Evolutionary conservation across 2,797 vertebrate species (phyloP), one percentile per base, ranked within the genome.

Genomic region (Falco novaeseelandiae): DNA sequence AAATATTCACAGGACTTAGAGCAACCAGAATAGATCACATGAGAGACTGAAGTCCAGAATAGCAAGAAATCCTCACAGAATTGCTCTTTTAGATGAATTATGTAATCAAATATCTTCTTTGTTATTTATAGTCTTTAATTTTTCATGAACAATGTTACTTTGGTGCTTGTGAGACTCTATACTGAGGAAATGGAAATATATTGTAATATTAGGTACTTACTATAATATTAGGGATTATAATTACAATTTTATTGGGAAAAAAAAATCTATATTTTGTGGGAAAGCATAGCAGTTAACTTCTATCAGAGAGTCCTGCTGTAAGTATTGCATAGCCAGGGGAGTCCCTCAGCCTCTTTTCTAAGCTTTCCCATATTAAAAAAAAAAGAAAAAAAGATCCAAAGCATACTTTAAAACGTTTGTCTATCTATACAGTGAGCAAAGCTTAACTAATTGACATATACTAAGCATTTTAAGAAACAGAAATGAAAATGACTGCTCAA

Each of bases 41-140:
- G 62, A 94, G 69, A 81, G 34, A 65, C 22, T 78, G 36, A 89
- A 79, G 46, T 67, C 76, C 78, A 91, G 70, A 96, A 93, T 25
- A 90, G 70, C 29, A 88, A 86, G 87, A 93, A 96, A 88, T 71
- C 72, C 65, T 90, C 70, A 52, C n/a, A 89, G 82, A 91, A 81
- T 71, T 92, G 12, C 17, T 91, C 55, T 81, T 66, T 95, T 79
- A 83, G 51, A 62, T 81, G 58, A 85, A 76, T 69, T 87, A 83
- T 12, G 0, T 71, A 89, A 96, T 58, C 40, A 97, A 94, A 80
- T 49, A 65, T 30, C 46, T 57, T 76, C 73, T 76, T 87, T 81
- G 71, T 71, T 89, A 94, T 91, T 95, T 92, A 93, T 40, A 77
- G 81, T 19, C 36, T 86, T 95, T 79, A 91, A 90, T 93, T 96